Conservation (phyloP, 2,113 vertebrate genomes). For the Genyomyrus donnyi region DNA sequence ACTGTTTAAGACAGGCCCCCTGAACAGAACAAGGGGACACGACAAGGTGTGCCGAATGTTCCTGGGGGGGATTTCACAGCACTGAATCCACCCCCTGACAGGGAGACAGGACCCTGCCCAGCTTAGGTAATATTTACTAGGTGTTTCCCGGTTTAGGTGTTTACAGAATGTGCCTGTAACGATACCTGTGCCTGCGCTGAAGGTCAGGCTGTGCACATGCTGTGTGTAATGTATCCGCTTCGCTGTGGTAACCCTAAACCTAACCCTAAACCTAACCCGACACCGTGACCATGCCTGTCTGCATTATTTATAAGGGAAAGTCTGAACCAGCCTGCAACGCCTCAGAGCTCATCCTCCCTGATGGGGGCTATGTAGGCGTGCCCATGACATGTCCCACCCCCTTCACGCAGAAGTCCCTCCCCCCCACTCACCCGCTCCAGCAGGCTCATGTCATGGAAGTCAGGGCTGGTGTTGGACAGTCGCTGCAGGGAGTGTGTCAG, state of each 20-base stretch:
- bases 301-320: not conserved
- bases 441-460: slow-evolving; percentile 95
- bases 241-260: not conserved
- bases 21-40: not conserved
- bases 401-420: not conserved
- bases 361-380: not conserved
- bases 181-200: not conserved
- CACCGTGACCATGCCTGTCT: not conserved
- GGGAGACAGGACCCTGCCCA: not conserved
- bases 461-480: slow-evolving; percentile 88
- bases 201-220: not conserved
- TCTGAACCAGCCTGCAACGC: not conserved
- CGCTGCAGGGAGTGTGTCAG: slow-evolving; percentile 86
- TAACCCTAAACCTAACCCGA: not conserved
- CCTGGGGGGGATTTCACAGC: not conserved
- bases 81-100: not conserved
- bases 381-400: not conserved
- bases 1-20: not conserved
- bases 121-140: not conserved
- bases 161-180: not conserved
- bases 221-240: not conserved
- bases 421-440: slow-evolving; percentile 77
- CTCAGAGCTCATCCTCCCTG: not conserved
- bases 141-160: not conserved
- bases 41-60: not conserved